Percentiles rank a stretch among this genome's conserved stretches.
These are phyloP conservation scores for Crenichthys baileyi DNA, from an alignment of 2,797 vertebrate genomes.

Conservation along the genomic window DNA sequence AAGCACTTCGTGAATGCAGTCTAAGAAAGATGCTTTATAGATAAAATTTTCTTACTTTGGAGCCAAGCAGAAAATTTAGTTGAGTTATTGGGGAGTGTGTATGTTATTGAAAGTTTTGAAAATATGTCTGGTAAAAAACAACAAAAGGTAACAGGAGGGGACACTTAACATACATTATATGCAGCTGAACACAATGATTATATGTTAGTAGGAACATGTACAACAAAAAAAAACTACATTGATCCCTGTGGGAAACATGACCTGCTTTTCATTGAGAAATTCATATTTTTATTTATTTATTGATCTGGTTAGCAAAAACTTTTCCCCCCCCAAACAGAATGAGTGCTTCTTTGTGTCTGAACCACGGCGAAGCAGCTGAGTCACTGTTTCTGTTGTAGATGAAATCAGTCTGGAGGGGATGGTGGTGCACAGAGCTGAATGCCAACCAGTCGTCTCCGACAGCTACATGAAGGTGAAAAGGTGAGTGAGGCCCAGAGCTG, in stretches of 20 bases:
- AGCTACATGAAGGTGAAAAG: conserved; percentile 94
- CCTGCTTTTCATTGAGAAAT: neutral
- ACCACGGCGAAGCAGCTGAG: conserved; percentile 48
- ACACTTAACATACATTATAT: no score
- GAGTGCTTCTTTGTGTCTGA: conserved; percentile 22
- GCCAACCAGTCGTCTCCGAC: conserved; percentile 88
- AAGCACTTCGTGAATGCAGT: no score
- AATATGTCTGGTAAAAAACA: neutral
- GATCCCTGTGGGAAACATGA: neutral
- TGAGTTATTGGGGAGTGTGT: no score
- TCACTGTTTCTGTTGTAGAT: conserved; percentile 76
- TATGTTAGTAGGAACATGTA: neutral
- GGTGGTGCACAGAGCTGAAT: conserved; percentile 93
- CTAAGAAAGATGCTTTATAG: no score
- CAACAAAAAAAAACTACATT: neutral
- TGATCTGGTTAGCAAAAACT: neutral
- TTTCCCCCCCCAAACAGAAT: neutral
- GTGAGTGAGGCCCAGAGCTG: conserved; percentile 71
- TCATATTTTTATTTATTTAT: neutral
- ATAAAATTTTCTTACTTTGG: no score
- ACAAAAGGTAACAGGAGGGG: neutral
- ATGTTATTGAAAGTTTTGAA: neutral
- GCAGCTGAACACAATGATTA: neutral
- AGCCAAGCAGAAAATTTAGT: no score
- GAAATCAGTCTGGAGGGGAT: conserved; percentile 89